These are phyloP conservation scores for Laticauda laticaudata DNA, from an alignment of 2,113 vertebrate genomes.

Conservation along the genomic window DNA sequence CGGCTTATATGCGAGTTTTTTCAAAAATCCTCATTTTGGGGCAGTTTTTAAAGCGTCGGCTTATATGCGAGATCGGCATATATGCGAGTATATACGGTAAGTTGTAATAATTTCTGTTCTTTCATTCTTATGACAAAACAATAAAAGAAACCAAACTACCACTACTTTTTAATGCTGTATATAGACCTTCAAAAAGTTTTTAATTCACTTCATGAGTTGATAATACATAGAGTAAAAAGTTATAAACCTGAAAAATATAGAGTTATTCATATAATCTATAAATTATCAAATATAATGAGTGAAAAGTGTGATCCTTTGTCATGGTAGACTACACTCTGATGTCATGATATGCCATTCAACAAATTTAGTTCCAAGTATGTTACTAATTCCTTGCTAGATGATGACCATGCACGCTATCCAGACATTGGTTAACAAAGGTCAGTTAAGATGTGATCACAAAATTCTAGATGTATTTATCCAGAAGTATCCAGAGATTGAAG, in stretches of 20 bases:
- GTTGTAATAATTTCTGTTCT: conserved; percentile 38
- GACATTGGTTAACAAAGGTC: too few relatives aligned
- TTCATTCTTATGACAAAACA: conserved; percentile 42
- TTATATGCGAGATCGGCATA: too few relatives aligned
- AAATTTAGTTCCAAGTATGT: background rate
- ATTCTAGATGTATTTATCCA: too few relatives aligned
- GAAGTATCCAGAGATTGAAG: too few relatives aligned
- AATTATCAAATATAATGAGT: background rate
- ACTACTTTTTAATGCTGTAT: conserved; percentile 8
- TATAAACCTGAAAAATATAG: conserved; percentile 3
- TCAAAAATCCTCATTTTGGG: too few relatives aligned
- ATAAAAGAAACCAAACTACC: conserved; percentile 39
- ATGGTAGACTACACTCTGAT: background rate
- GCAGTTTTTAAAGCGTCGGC: too few relatives aligned
- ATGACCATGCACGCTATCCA: too few relatives aligned
- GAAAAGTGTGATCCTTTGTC: background rate
- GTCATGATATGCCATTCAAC: background rate
- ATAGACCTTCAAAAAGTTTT: background rate
- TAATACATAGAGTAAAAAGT: background rate
- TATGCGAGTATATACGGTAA: too few relatives aligned
- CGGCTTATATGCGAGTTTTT: too few relatives aligned
- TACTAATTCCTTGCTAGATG: too few relatives aligned
- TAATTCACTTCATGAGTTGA: background rate
- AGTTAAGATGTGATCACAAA: too few relatives aligned
- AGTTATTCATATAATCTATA: accelerated